A percentile compares a stretch with the other conserved stretches of the same genome.
Evolutionary conservation across 1,140 invertebrate species (phyloP).

Genomic region (Arion vulgaris): DNA sequence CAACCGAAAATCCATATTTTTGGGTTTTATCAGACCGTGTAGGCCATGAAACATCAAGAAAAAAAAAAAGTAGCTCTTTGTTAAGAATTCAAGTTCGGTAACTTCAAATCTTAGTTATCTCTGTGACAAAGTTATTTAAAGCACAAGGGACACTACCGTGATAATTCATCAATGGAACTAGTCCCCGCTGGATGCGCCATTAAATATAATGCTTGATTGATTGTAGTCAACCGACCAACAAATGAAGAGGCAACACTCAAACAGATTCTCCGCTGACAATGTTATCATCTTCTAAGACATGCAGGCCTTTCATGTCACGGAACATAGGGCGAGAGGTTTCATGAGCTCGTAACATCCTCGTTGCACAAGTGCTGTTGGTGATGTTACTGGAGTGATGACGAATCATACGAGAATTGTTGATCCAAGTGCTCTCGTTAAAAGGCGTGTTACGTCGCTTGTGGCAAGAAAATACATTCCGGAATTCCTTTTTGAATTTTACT

Average conservation of each 20-base stretch:
- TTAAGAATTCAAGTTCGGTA: too few species aligned
- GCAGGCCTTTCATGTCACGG: neutral
- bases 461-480: conserved; percentile 32
- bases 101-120: too few species aligned
- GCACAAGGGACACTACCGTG: too few species aligned
- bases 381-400: neutral
- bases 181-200: too few species aligned
- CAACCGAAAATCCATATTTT: too few species aligned
- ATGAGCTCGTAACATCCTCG: neutral
- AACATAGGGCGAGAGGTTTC: conserved; percentile 6
- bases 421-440: conserved; percentile 22
- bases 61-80: too few species aligned
- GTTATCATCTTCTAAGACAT: neutral
- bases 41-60: too few species aligned
- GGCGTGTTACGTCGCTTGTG: neutral
- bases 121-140: too few species aligned
- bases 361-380: conserved; percentile 4
- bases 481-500: conserved; percentile 41
- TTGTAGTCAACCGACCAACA: too few species aligned
- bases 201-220: too few species aligned
- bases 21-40: too few species aligned
- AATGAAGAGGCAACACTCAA: neutral
- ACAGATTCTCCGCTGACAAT: neutral
- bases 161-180: too few species aligned
- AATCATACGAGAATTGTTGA: conserved; percentile 11